Evolutionary conservation across 2,888 invertebrate genomes (phyloP).

Genomic region (Prosopocoilus inquinatus): DNA sequence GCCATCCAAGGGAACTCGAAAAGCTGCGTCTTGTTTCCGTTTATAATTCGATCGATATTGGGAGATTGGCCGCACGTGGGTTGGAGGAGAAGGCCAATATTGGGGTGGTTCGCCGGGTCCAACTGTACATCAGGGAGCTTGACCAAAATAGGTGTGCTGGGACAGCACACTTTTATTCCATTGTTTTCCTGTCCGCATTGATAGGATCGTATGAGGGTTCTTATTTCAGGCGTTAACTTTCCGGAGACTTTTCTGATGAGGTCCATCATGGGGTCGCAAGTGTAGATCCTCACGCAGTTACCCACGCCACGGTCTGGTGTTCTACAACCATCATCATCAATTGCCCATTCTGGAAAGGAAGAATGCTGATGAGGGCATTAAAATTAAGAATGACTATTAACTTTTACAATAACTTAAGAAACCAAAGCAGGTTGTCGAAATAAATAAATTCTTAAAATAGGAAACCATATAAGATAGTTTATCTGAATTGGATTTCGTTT

Average conservation of each 20-base stretch:
- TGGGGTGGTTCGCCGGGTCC: slow-evolving; percentile 1
- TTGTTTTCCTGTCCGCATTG: slow-evolving; percentile 50
- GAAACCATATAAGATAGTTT: too few relatives aligned
- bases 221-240: neutral
- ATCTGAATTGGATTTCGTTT: too few relatives aligned
- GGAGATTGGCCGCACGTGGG: slow-evolving; percentile 58
- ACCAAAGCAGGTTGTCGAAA: too few relatives aligned
- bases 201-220: slow-evolving; percentile 4
- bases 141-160: slow-evolving; percentile 3
- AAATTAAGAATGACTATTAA: too few relatives aligned
- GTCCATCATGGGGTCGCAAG: slow-evolving; percentile 31
- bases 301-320: slow-evolving; percentile 43
- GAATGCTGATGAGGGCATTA: too few relatives aligned
- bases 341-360: slow-evolving; percentile 35
- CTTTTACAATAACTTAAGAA: too few relatives aligned
- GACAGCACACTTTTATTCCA: slow-evolving; percentile 58
- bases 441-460: too few relatives aligned
- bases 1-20: slow-evolving; percentile 77
- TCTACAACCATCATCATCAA: slow-evolving; percentile 39
- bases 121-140: slow-evolving; percentile 3
- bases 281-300: slow-evolving; percentile 43
- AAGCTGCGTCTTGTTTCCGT: slow-evolving; percentile 59
- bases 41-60: slow-evolving; percentile 55
- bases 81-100: slow-evolving; percentile 8
- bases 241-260: slow-evolving; percentile 1